Conservation (phyloP, 2,888 invertebrate genomes). For the Plemyria rubiginata region DNA sequence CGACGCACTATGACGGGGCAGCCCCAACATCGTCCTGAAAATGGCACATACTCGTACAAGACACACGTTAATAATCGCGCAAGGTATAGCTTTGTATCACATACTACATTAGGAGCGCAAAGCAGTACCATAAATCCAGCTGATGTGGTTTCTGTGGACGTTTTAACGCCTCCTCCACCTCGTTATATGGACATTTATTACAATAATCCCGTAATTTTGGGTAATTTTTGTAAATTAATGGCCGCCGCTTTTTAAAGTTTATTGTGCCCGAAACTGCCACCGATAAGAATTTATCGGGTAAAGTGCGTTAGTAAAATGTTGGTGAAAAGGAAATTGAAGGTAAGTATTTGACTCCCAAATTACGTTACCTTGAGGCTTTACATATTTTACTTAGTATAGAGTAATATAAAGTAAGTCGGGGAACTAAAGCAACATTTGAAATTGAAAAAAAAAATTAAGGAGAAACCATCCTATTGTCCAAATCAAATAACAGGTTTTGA, state of each 20-base stretch:
- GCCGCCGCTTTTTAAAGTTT: conserved; percentile 30
- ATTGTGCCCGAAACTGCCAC: conserved; percentile 15
- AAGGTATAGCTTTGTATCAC: not conserved
- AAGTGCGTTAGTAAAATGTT: not conserved
- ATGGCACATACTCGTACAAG: too few species aligned
- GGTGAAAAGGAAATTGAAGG: not conserved
- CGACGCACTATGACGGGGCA: too few species aligned
- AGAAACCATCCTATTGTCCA: too few species aligned
- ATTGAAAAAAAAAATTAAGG: not conserved
- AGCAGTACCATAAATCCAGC: conserved; percentile 51
- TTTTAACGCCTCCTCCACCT: conserved; percentile 54
- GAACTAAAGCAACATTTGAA: not conserved
- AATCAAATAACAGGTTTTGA: too few species aligned
- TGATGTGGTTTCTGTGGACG: conserved; percentile 49
- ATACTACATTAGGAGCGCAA: conserved; percentile 37
- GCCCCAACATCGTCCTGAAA: too few species aligned
- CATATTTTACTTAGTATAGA: not conserved
- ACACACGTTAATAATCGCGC: not conserved
- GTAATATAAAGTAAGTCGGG: not conserved
- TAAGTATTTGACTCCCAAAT: not conserved
- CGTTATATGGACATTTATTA: conserved; percentile 57
- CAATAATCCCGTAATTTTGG: conserved; percentile 59
- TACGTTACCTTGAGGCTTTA: not conserved
- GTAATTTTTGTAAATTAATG: conserved; percentile 52
- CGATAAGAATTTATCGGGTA: conserved; percentile 24